Conservation (phyloP, 2,797 vertebrate species). For the Rhinogobio ventralis region DNA sequence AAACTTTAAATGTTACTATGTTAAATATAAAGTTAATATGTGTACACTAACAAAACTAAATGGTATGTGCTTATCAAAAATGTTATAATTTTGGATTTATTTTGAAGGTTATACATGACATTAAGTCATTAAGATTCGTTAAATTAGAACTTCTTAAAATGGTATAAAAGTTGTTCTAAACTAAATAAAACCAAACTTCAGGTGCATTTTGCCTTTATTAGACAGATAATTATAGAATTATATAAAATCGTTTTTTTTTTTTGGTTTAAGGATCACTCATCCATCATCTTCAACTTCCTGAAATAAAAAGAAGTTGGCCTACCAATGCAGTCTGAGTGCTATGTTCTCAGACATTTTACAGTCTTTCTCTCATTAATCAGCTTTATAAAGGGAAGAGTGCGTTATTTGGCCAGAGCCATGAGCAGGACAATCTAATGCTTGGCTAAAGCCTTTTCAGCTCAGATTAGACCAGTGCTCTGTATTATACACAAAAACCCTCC, state of each 20-base stretch:
- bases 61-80: not conserved
- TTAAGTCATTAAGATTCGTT: not conserved
- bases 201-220: not conserved
- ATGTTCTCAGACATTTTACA: slow-evolving; percentile 28
- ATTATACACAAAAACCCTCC: slow-evolving; percentile 54
- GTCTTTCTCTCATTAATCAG: slow-evolving; percentile 38
- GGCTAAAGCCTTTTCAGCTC: slow-evolving; percentile 55
- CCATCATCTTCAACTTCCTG: slow-evolving; percentile 3
- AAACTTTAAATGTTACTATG: not conserved
- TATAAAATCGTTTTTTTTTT: not conserved
- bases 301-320: slow-evolving; percentile 25
- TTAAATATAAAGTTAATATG: not conserved
- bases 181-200: not conserved
- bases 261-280: not conserved
- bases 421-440: slow-evolving; percentile 46
- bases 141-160: not conserved
- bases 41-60: not conserved
- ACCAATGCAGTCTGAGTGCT: not conserved
- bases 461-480: slow-evolving; percentile 55
- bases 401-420: slow-evolving; percentile 35
- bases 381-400: slow-evolving; percentile 35
- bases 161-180: not conserved
- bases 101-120: not conserved
- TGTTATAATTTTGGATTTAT: not conserved
- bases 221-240: not conserved